These are phyloP conservation scores for Neolamprologus longior DNA, from an alignment of 2,113 vertebrate species.

Conservation along the genomic window DNA sequence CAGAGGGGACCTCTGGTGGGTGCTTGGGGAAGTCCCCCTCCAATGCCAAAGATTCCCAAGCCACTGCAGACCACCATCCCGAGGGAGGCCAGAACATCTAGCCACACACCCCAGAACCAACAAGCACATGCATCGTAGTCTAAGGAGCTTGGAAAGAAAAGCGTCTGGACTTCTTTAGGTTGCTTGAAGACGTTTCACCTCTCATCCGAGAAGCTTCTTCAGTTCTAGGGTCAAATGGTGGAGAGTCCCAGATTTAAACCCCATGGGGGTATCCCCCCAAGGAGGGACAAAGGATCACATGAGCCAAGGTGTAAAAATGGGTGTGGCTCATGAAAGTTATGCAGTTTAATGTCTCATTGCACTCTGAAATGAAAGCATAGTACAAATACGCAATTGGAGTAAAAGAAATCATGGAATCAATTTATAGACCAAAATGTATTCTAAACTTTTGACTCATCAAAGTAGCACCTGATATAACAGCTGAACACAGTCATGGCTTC, in stretches of 20 bases:
- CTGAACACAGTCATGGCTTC: neutral
- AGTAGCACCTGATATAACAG: no score
- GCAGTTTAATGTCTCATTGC: neutral
- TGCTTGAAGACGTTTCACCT: neutral
- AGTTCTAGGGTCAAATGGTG: neutral
- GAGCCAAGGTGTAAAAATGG: no score
- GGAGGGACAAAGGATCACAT: neutral
- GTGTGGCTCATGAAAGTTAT: no score
- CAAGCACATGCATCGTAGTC: neutral
- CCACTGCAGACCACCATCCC: neutral
- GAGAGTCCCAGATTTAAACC: neutral
- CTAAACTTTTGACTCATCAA: no score
- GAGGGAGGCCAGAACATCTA: neutral
- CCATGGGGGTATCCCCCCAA: neutral
- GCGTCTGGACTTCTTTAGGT: neutral
- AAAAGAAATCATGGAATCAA: neutral
- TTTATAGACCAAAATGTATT: no score
- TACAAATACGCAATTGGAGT: neutral
- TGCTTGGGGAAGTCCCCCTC: neutral
- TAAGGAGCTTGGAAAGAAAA: neutral
- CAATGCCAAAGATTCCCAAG: neutral
- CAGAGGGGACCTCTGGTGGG: neutral
- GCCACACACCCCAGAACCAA: neutral
- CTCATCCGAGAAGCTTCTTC: neutral
- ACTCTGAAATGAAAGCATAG: neutral